Evolutionary conservation across 2,113 vertebrate genomes (phyloP), one percentile per base, ranked within the genome.

Genomic region (Notothenia coriiceps): DNA sequence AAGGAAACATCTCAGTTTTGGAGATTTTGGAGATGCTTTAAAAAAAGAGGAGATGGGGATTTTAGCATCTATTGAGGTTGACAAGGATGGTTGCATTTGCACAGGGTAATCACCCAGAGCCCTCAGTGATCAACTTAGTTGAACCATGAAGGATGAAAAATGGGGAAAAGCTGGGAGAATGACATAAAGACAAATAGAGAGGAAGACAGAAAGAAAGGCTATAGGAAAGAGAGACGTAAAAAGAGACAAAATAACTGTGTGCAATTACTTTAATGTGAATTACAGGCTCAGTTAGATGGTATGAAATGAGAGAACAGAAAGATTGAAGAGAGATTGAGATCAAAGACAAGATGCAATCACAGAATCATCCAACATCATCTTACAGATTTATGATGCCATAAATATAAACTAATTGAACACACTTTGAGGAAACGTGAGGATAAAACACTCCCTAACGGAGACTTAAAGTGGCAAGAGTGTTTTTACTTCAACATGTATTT

Each of bases 101-200:
- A 74, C 69, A 82, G 51, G 76, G 83, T 86, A 63, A 85, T 76
- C 64, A 80, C 71, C 70, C 46, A 55, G 13, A 70, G 60, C 54
- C 22, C 20, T 79, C 54, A 22, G 29, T 47, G 65, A 87, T 89
- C 69, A 85, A 59, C 63, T 49, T 51, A 70, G 83, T 69, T 80
- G 70, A 62, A 80, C 60, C 64, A 62, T 52, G 40, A 29, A 55
- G 57, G 63, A 46, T 5, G 50, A 33, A 40, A 71, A 70, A 57
- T 59, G 49, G 60, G 20, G 6, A 54, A 63, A 72, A 25, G 59
- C 35, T 25, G 17, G 20, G 8, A 20, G 7, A n/a, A 11, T 25
- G 12, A 29, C 40, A 61, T 25, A 61, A 35, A 71, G 14, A 56
- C 10, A 60, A 65, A 22, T 40, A 44, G 44, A 35, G 35, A 50